These are phyloP conservation scores for Microctenopoma steveboyesi DNA, from an alignment of 2,797 vertebrate genomes.

Conservation along the genomic window DNA sequence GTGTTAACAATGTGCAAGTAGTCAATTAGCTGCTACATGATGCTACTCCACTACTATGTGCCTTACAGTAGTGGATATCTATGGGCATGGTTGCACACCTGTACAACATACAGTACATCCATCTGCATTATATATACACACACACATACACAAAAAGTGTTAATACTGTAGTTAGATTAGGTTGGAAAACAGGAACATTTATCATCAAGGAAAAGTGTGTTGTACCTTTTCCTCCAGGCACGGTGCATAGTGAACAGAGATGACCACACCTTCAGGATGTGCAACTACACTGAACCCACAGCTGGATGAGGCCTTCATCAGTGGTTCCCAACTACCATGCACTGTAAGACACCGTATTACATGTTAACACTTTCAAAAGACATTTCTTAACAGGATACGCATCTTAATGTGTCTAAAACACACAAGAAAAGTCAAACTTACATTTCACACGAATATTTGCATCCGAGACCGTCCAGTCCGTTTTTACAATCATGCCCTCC, in stretches of 20 bases:
- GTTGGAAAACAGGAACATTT: rapidly evolving
- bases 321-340: constrained; percentile 71
- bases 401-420: background rate
- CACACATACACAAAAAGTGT: constrained; percentile 2
- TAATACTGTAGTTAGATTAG: background rate
- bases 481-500: constrained; percentile 79
- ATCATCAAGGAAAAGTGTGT: rapidly evolving
- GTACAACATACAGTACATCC: too few species aligned
- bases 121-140: too few species aligned
- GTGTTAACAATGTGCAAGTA: too few species aligned
- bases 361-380: rapidly evolving
- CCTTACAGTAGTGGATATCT: too few species aligned
- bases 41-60: too few species aligned
- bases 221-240: constrained; percentile 72
- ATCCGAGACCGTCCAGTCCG: constrained; percentile 31
- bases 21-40: too few species aligned
- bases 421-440: constrained; percentile 47
- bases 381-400: too few species aligned
- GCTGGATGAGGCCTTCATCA: constrained; percentile 62
- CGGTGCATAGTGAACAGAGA: constrained; percentile 72
- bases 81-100: too few species aligned
- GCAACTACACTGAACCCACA: constrained; percentile 76
- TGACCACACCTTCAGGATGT: constrained; percentile 72
- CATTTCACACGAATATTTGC: constrained; percentile 73
- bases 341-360: constrained; percentile 56